Conservation (phyloP, 1,140 invertebrate genomes). For the Arion vulgaris region DNA sequence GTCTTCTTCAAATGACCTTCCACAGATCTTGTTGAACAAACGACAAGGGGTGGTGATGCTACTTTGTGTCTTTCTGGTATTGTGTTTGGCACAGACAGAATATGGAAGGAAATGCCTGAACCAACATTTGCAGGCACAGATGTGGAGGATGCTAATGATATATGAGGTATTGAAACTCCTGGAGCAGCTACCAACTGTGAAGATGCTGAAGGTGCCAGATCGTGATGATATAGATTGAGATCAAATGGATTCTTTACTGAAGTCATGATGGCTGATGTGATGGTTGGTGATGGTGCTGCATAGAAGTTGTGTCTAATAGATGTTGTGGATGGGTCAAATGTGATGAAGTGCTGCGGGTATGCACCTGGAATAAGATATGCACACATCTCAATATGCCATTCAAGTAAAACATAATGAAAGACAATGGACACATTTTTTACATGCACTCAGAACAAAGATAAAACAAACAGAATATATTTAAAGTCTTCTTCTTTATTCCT, state of each 20-base stretch:
- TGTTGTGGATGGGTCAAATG: conserved; percentile 33
- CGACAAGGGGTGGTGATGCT: background rate
- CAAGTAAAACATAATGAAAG: no score
- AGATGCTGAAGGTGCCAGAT: conserved; percentile 8
- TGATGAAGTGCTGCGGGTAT: conserved; percentile 36
- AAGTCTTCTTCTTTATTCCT: no score
- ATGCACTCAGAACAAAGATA: no score
- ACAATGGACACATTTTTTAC: no score
- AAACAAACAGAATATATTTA: no score
- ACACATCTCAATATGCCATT: no score
- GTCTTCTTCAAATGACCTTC: conserved; percentile 28
- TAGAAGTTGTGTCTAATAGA: conserved; percentile 37
- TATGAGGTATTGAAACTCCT: background rate
- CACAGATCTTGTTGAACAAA: background rate
- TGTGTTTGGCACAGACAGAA: conserved; percentile 25
- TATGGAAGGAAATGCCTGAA: conserved; percentile 32
- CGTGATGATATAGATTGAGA: conserved; percentile 22
- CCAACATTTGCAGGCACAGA: conserved; percentile 35
- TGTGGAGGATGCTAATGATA: conserved; percentile 2
- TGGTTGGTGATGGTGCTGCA: conserved; percentile 10
- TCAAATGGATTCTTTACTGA: conserved; percentile 1
- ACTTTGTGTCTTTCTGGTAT: background rate
- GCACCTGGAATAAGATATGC: conserved; percentile 6
- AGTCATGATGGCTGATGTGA: conserved; percentile 22
- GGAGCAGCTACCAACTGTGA: background rate